Percentiles rank a stretch among this genome's conserved stretches.
Evolutionary conservation across 2,888 invertebrate genomes (phyloP).

Genomic region (Brachyptera risi): DNA sequence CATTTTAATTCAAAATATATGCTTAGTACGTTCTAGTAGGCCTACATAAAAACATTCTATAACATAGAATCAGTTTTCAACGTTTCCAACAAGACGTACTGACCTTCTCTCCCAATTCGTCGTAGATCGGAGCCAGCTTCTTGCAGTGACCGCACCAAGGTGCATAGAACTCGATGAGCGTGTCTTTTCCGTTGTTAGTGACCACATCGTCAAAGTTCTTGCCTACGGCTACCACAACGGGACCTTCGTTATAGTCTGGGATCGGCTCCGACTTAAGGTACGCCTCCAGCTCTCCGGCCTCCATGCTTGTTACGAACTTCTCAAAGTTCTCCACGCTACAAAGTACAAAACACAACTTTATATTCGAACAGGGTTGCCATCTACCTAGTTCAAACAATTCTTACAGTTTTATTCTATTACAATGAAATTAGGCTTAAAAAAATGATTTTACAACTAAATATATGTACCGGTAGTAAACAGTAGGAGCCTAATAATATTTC

Average conservation of each 20-base stretch:
- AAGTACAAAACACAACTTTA: slow-evolving; percentile 29
- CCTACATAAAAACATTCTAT: too few species aligned
- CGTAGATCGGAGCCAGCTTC: slow-evolving; percentile 87
- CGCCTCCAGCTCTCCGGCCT: slow-evolving; percentile 79
- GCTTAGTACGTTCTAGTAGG: too few species aligned
- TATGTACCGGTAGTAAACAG: too few species aligned
- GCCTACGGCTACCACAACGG: slow-evolving; percentile 87
- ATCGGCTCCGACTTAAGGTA: slow-evolving; percentile 93
- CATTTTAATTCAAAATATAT: too few species aligned
- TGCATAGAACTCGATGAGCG: slow-evolving; percentile 96
- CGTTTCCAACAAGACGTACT: too few species aligned
- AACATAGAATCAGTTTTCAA: too few species aligned
- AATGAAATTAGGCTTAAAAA: neutral
- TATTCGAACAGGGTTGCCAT: neutral
- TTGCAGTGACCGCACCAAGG: slow-evolving; percentile 99
- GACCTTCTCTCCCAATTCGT: slow-evolving; percentile 86
- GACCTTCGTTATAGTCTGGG: slow-evolving; percentile 78
- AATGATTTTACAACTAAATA: too few species aligned
- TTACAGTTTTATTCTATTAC: neutral
- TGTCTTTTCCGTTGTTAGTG: slow-evolving; percentile 85
- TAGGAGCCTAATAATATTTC: too few species aligned
- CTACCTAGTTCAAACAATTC: neutral
- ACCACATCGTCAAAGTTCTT: slow-evolving; percentile 96
- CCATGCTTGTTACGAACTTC: slow-evolving; percentile 76
- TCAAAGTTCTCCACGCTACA: slow-evolving; percentile 77